Evolutionary conservation across 2,113 vertebrate species (phyloP), one percentile per base, ranked within the genome.

Genomic region (Motacilla alba): DNA sequence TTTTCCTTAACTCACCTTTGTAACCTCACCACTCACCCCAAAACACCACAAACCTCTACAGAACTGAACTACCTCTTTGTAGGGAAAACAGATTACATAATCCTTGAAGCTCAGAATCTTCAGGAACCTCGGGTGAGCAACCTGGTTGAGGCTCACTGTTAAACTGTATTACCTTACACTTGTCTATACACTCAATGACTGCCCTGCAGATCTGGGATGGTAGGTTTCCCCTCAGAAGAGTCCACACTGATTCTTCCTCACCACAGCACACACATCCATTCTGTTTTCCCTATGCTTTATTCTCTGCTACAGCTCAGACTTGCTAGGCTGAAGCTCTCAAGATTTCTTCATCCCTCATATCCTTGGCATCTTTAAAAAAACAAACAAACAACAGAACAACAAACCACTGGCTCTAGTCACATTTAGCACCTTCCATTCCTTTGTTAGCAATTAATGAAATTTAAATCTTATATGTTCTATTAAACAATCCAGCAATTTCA

Each of bases 191-290:
- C 41, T 39, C 46, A 46, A 3, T 2, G 15, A 66, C 10, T 43
- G 64, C 59, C 33, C 37, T 55, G 56, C 66, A 62, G 27, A 66
- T 33, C 31, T 37, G 17, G 9, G 27, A 50, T 8, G 15, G 5
- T 3, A 64, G 18, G 1, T 13, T 50, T 78, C 11, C 28, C 26
- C 17, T 35, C 49, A 44, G 24, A 9, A 28, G 53, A 44, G 24
- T 23, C 10, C 10, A 8, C 5, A 8, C 9, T 0, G 0, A n/a
- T 23, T 46, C 59, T 41, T 63, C 44, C 41, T 64, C 60, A 64
- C 17, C 43, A 74, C 11, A 27, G 37, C 27, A 66, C 5, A 73
- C 1, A 3, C 4, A 46, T 1, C 49, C 13, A 24, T 66, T 50
- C 49, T 55, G 8, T 8, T 62, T 56, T 43, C 37, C 11, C 43